A percentile compares a stretch with the other conserved stretches of the same genome.
Evolutionary conservation across 2,797 vertebrate genomes (phyloP).

Genomic region (Florisuga fusca): DNA sequence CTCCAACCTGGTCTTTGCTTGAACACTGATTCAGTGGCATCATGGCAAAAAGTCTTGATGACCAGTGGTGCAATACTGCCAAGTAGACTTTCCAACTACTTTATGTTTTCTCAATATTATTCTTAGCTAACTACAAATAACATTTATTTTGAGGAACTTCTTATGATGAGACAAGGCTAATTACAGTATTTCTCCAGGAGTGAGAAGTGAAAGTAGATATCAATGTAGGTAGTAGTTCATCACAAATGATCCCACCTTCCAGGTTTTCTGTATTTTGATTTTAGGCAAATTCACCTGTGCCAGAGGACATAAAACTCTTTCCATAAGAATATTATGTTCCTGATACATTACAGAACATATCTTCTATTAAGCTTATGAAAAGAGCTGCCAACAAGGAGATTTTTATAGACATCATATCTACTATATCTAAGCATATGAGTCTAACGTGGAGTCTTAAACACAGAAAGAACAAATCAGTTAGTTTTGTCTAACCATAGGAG

Average conservation of each 20-base stretch:
- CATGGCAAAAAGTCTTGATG: background rate
- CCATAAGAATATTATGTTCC: no score
- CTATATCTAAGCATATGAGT: background rate
- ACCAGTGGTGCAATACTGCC: background rate
- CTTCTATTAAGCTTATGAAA: no score
- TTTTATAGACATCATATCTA: background rate
- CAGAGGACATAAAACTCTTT: background rate
- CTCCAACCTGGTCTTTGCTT: background rate
- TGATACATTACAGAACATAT: no score
- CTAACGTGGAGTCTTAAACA: background rate
- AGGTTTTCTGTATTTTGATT: background rate
- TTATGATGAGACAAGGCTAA: background rate
- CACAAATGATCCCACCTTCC: background rate
- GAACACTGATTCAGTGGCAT: fast-evolving
- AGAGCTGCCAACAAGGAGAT: background rate
- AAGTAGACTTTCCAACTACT: background rate
- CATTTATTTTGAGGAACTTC: background rate
- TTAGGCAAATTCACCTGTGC: background rate
- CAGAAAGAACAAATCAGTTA: background rate
- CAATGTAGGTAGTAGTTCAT: background rate
- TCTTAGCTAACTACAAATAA: background rate
- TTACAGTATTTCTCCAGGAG: background rate
- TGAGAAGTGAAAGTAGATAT: background rate
- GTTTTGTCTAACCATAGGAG: background rate
- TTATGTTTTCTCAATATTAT: background rate